Conservation (phyloP, 1,140 invertebrate species). For the Drosophila aff. region DNA sequence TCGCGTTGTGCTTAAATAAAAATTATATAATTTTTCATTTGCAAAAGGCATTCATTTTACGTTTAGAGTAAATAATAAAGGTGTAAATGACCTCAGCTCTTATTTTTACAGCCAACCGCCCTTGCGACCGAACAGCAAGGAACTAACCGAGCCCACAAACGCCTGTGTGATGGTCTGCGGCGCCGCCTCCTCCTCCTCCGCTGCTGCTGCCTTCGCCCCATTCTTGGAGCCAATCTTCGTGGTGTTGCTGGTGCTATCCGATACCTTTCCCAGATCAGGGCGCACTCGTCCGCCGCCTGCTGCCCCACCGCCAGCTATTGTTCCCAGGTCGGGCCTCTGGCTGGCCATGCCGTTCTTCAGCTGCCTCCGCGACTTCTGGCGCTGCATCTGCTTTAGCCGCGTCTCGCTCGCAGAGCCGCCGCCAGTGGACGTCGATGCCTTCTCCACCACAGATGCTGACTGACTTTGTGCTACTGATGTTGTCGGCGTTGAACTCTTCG, state of each 20-base stretch:
- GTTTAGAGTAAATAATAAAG: constrained; percentile 37
- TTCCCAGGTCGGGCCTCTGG: constrained; percentile 85
- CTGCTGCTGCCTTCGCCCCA: constrained; percentile 18
- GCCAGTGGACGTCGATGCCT: constrained; percentile 58
- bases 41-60: constrained; percentile 28
- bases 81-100: constrained; percentile 18
- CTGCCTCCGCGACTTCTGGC: constrained; percentile 76
- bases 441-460: constrained; percentile 21
- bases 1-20: constrained; percentile 46
- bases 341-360: constrained; percentile 85
- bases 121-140: constrained; percentile 92
- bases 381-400: constrained; percentile 79
- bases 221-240: constrained; percentile 12
- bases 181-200: constrained; percentile 44
- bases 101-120: constrained; percentile 89
- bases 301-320: constrained; percentile 80
- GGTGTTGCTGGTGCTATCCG: constrained; percentile 55
- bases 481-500: constrained; percentile 28
- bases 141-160: constrained; percentile 91
- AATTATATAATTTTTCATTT: constrained; percentile 12
- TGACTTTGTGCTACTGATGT: constrained; percentile 36
- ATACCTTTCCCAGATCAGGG: constrained; percentile 88
- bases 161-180: constrained; percentile 86
- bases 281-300: constrained; percentile 85
- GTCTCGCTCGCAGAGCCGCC: constrained; percentile 86